Evolutionary conservation across 2,797 vertebrate species (phyloP).

Genomic region (Gambelia wislizenii): DNA sequence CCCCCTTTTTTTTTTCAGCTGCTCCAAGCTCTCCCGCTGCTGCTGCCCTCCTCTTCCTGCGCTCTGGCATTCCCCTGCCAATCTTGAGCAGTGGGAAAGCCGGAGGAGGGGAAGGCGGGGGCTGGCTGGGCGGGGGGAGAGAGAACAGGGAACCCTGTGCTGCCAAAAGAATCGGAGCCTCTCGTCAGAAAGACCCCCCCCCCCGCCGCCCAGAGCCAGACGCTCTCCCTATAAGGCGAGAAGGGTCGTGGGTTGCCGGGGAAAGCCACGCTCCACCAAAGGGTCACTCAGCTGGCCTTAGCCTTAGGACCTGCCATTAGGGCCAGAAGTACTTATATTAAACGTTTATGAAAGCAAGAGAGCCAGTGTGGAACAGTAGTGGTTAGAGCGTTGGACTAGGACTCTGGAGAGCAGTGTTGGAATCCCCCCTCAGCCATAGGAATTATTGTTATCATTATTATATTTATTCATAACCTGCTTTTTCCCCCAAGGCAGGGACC

Average conservation of each 20-base stretch:
- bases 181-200: not conserved
- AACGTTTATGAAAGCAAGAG: too few species aligned
- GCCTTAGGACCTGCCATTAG: not conserved
- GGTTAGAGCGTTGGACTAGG: too few species aligned
- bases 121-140: too few species aligned
- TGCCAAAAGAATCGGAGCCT: not conserved
- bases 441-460: too few species aligned
- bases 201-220: not conserved
- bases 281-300: not conserved
- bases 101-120: not conserved
- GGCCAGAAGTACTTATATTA: too few species aligned
- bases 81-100: slow-evolving; percentile 20
- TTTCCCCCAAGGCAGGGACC: too few species aligned
- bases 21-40: slow-evolving; percentile 53
- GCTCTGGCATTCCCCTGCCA: slow-evolving; percentile 52
- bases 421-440: too few species aligned
- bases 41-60: slow-evolving; percentile 32
- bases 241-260: too few species aligned
- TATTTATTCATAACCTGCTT: too few species aligned
- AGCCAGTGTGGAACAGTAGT: too few species aligned
- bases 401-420: too few species aligned
- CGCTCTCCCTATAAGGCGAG: too few species aligned
- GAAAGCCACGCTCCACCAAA: not conserved
- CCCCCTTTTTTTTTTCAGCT: slow-evolving; percentile 17
- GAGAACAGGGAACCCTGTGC: not conserved